phyloP scores from a whole-genome alignment of 2,888 invertebrate species.

The Cerastoderma edule region DNA sequence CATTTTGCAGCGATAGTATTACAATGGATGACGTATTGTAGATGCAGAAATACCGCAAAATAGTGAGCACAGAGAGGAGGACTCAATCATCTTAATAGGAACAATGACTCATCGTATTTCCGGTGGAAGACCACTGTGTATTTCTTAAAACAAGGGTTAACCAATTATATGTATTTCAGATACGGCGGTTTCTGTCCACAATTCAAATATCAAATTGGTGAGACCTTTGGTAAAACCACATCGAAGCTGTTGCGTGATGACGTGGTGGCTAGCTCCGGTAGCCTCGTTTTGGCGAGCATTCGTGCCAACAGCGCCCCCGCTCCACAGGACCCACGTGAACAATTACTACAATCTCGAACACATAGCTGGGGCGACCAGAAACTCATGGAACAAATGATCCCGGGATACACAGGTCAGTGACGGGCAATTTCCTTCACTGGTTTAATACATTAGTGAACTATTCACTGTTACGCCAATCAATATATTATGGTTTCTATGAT shows the following conservation, averaged over 20 bases:
- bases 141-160: no score
- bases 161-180: constrained; percentile 52
- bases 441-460: background rate
- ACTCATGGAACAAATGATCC: constrained; percentile 75
- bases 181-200: constrained; percentile 81
- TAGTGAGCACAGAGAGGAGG: no score
- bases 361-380: constrained; percentile 79
- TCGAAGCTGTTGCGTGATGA: constrained; percentile 67
- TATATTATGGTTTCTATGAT: no score
- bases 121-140: no score
- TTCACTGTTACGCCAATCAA: no score
- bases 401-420: constrained; percentile 77
- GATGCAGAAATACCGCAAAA: no score
- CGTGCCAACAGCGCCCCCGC: constrained; percentile 53
- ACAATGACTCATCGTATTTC: no score
- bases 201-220: constrained; percentile 79
- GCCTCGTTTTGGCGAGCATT: constrained; percentile 72
- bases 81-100: no score
- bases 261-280: constrained; percentile 74
- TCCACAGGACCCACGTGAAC: constrained; percentile 36
- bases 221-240: constrained; percentile 79
- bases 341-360: constrained; percentile 65
- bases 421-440: background rate
- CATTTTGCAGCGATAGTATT: no score
- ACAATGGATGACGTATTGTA: no score